These are phyloP conservation scores for Poecile montanus DNA, from an alignment of 2,797 vertebrate genomes.

Conservation along the genomic window DNA sequence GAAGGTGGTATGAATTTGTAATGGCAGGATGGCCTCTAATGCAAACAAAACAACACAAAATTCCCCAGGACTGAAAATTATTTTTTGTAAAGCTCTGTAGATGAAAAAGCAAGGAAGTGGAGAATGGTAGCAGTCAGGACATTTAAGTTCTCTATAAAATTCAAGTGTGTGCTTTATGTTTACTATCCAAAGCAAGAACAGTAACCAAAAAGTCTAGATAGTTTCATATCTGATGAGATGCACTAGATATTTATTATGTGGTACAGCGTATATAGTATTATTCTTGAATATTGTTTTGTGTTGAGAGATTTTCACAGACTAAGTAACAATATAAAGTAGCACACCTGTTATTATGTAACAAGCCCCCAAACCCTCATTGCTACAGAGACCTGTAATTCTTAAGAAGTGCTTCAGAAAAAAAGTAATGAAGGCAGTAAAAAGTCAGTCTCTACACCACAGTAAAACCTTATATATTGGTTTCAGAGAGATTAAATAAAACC, in stretches of 20 bases:
- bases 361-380: background rate
- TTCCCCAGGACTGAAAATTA: background rate
- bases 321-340: background rate
- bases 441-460: background rate
- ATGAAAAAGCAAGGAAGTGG: background rate
- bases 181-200: background rate
- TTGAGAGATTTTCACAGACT: background rate
- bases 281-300: background rate
- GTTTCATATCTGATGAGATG: background rate
- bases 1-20: background rate
- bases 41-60: background rate
- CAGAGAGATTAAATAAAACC: constrained; percentile 39
- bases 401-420: background rate
- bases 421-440: constrained; percentile 1
- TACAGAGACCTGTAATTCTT: background rate
- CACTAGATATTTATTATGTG: background rate
- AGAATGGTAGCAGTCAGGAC: background rate
- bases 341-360: background rate
- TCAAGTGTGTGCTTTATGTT: background rate
- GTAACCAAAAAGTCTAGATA: background rate
- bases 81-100: background rate
- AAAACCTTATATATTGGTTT: background rate
- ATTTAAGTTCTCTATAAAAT: background rate
- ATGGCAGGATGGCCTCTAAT: background rate
- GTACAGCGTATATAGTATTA: background rate